Evolutionary conservation across 2,797 vertebrate genomes (phyloP).

Genomic region (Halcyon smyrnensis): DNA sequence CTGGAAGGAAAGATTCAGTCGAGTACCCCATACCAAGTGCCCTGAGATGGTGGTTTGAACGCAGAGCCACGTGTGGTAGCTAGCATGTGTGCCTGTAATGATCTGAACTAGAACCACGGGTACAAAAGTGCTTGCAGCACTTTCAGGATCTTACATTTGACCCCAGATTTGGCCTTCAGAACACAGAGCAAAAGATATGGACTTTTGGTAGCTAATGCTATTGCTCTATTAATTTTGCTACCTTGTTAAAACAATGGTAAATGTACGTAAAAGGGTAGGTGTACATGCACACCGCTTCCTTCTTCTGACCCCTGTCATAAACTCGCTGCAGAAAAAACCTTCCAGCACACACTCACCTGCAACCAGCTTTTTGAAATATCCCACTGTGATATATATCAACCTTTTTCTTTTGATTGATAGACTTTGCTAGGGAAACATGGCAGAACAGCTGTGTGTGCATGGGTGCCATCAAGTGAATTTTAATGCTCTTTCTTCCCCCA

Average conservation of each 20-base stretch:
- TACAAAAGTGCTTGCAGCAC: background rate
- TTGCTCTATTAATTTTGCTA: background rate
- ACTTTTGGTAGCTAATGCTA: background rate
- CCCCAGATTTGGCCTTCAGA: background rate
- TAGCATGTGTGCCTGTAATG: background rate
- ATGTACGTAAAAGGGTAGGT: background rate
- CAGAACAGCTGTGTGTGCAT: conserved; percentile 46
- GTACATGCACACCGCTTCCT: background rate
- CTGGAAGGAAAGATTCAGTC: background rate
- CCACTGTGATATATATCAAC: conserved; percentile 40
- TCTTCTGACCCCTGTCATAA: conserved; percentile 22
- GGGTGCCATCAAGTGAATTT: conserved; percentile 61
- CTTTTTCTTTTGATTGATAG: conserved; percentile 65
- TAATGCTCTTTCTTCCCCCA: conserved; percentile 6
- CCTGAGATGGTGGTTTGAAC: background rate
- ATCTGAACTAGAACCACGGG: background rate
- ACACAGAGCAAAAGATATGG: background rate
- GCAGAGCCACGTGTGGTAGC: background rate
- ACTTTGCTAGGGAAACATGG: conserved; percentile 31
- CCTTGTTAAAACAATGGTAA: background rate
- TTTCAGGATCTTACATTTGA: background rate
- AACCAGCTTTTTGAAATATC: conserved; percentile 51
- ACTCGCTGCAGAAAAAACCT: background rate
- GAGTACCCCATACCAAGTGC: background rate
- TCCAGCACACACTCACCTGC: conserved; percentile 9